Evolutionary conservation across 2,888 invertebrate genomes (phyloP).

Genomic region (Ctena decussata): DNA sequence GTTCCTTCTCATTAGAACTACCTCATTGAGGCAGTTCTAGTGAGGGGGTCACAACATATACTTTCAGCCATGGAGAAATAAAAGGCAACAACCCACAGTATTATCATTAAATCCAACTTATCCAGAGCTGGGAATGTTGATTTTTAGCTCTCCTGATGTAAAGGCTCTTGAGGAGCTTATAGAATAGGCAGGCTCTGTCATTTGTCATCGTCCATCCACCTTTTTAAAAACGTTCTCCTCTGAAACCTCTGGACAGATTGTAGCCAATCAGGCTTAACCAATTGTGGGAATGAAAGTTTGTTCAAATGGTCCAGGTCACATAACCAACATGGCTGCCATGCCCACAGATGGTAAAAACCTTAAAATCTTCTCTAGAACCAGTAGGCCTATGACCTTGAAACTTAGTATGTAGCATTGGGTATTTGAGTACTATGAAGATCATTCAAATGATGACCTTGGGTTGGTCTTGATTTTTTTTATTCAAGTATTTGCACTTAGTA

Average conservation of each 20-base stretch:
- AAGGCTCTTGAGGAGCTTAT: too few species aligned
- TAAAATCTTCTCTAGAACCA: neutral
- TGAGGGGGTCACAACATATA: too few species aligned
- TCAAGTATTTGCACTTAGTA: too few species aligned
- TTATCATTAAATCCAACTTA: too few species aligned
- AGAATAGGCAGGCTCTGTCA: too few species aligned
- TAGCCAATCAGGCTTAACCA: too few species aligned
- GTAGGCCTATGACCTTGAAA: neutral
- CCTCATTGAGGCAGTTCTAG: too few species aligned
- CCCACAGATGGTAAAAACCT: neutral
- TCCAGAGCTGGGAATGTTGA: too few species aligned
- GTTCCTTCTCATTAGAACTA: too few species aligned
- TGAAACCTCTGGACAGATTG: neutral
- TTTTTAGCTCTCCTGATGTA: too few species aligned
- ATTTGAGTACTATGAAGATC: neutral
- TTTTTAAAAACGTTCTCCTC: neutral
- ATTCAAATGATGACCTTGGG: neutral
- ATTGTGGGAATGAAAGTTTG: neutral
- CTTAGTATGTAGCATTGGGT: neutral
- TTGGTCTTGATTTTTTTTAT: neutral
- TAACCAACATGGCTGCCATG: neutral
- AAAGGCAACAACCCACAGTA: too few species aligned
- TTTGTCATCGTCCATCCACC: neutral
- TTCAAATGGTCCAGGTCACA: neutral
- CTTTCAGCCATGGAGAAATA: too few species aligned